Conservation (phyloP, 2,888 invertebrate genomes). For the Scotopteryx bipunctaria region DNA sequence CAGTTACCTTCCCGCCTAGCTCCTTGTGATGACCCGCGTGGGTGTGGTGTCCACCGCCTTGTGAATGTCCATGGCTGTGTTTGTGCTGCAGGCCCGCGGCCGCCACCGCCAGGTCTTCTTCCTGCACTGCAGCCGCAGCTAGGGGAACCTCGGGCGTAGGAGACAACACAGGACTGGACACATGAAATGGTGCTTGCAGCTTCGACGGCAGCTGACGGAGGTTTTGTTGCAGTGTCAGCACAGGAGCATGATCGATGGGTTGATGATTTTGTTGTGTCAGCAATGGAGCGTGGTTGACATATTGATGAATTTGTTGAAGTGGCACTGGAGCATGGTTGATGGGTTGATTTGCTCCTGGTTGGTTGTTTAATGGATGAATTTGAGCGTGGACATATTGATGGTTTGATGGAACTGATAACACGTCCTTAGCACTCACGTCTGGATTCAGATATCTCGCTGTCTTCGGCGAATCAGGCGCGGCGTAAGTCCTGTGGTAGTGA, state of each 20-base stretch:
- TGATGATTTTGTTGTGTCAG: conserved; percentile 1
- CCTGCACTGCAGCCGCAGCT: conserved; percentile 42
- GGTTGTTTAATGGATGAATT: conserved; percentile 16
- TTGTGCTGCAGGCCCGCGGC: conserved; percentile 59
- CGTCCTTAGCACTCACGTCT: conserved; percentile 32
- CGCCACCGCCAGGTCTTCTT: conserved; percentile 50
- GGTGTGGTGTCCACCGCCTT: conserved; percentile 81
- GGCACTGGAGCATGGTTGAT: background rate
- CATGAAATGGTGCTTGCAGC: conserved; percentile 28
- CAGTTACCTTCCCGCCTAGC: conserved; percentile 80
- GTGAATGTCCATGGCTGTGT: conserved; percentile 60
- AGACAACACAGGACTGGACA: conserved; percentile 32
- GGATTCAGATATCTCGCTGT: conserved; percentile 35
- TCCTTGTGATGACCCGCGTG: conserved; percentile 78
- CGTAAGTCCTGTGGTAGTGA: conserved; percentile 69
- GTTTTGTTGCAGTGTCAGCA: conserved; percentile 1
- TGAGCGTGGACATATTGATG: conserved; percentile 12
- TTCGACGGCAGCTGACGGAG: conserved; percentile 1
- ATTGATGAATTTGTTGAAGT: background rate
- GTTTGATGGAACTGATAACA: conserved; percentile 24
- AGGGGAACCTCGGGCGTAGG: conserved; percentile 38
- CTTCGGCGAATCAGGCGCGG: conserved; percentile 38
- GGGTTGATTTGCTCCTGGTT: conserved; percentile 9
- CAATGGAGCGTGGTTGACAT: background rate
- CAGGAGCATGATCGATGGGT: background rate